phyloP scores from a whole-genome alignment of 2,113 vertebrate species.

The Phrynosoma platyrhinos region DNA sequence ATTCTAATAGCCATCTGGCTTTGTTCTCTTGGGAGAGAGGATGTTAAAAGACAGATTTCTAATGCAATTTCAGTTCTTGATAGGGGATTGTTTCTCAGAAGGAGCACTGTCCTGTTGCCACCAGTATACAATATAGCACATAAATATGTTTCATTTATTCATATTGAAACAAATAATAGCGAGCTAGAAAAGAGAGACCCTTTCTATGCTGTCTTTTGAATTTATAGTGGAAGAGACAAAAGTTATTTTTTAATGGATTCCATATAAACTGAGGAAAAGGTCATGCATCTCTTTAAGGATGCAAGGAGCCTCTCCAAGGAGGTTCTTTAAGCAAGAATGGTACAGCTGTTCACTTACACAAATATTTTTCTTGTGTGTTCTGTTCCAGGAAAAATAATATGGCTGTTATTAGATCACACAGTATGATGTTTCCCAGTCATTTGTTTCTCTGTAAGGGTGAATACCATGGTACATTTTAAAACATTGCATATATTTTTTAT shows the following conservation, averaged over 20 bases:
- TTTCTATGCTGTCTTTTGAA: slow-evolving; percentile 11
- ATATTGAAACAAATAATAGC: slow-evolving; percentile 15
- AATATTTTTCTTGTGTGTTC: neutral
- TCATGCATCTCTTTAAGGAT: slow-evolving; percentile 19
- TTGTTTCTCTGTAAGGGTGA: neutral
- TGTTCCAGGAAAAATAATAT: neutral
- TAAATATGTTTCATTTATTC: neutral
- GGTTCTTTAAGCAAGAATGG: neutral
- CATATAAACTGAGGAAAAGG: slow-evolving; percentile 24
- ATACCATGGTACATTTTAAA: neutral
- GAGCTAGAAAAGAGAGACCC: neutral
- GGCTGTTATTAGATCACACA: slow-evolving; percentile 14
- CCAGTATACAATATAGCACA: neutral
- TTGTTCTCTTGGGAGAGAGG: neutral
- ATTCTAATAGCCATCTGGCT: neutral
- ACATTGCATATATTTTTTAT: neutral
- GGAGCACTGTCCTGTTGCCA: neutral
- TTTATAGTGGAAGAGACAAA: neutral
- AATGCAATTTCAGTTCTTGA: slow-evolving; percentile 10
- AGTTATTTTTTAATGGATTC: slow-evolving; percentile 3
- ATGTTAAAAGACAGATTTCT: neutral
- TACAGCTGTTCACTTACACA: neutral
- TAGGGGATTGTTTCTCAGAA: neutral
- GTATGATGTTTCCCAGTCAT: neutral
- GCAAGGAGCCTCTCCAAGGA: neutral